Base-by-base conservation (phyloP, 2,888 invertebrate genomes). In the Carabus problematicus region DNA sequence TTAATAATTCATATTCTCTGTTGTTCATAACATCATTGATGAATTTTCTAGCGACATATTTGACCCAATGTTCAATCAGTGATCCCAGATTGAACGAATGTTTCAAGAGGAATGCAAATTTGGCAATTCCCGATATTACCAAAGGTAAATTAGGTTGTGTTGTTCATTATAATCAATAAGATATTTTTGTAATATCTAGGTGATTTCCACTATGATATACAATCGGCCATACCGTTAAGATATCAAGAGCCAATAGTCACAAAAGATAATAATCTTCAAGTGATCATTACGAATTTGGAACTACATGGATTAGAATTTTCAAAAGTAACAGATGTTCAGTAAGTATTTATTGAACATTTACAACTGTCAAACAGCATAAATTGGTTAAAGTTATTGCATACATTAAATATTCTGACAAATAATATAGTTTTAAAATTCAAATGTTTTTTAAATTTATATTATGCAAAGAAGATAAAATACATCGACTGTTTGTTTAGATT, bases 311-410 rank as follows among this genome's bases (percentile, higher is more conserved):
- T 60, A 16, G 60, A 60, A 42, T 16, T n/a, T 14, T 12, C 18
- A 14, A 16, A 60, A 18, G 14, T 60, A 4, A 41, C 43, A 42
- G 43, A 60, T 29, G 60, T 43, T 14, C 8, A 60, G 60, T 60
- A 60, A 42, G 60, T 18, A 6, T 29, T 29, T 29, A 29, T 6
- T 29, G 29, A 9, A 42, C 11, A 29, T 40, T 8, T 56, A 45
- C 7, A 3, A 45, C 7, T 12, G 7, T 45, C 11, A 45, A 45
- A 45, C 11, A n/a, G 6, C 6, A 29, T 29, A 29, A 29, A 2
- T 29, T 2, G 29, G 2, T 29, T 29, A 29, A 29, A 29, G 6
- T 29, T 29, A 29, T 29, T 6, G 6, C 6, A 29, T 29, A 3
- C 6, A 6, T 29, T 29, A 29, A 29, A 29, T 29, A n/a, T n/a